phyloP scores from a whole-genome alignment of 2,113 vertebrate genomes.

The Corvus hawaiiensis region DNA sequence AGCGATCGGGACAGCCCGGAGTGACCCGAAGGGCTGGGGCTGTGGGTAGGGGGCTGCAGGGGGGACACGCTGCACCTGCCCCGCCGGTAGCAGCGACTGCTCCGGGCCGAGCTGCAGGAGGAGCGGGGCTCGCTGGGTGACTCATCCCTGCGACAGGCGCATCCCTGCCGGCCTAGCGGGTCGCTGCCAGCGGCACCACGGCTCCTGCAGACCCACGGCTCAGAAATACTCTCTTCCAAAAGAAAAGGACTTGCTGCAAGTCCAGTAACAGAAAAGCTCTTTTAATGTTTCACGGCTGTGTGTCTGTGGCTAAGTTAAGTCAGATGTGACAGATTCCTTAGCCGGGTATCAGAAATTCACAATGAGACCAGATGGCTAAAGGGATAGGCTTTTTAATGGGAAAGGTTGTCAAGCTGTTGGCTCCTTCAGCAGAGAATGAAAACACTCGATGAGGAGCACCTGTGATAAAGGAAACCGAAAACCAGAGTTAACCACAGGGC shows the following conservation, averaged over 20 bases:
- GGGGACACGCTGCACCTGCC: background rate
- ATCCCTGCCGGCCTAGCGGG: fast-evolving
- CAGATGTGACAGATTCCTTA: background rate
- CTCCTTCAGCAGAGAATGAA: background rate
- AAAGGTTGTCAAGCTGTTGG: background rate
- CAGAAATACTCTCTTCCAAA: background rate
- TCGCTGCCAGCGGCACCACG: background rate
- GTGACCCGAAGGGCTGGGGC: background rate
- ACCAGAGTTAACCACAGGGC: background rate
- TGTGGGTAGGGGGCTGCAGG: background rate
- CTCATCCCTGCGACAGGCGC: background rate
- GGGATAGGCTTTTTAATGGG: background rate
- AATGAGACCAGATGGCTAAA: background rate
- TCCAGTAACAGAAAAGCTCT: background rate
- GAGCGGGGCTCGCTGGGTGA: fast-evolving
- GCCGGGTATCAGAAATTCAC: background rate
- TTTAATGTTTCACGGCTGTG: background rate
- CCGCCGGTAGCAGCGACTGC: fast-evolving
- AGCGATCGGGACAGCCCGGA: fast-evolving
- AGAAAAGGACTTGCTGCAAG: background rate
- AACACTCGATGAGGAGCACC: background rate
- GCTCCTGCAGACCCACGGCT: background rate
- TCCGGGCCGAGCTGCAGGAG: background rate
- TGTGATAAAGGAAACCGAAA: background rate
- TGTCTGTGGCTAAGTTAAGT: background rate